A percentile compares a stretch with the other conserved stretches of the same genome.
Conservation (phyloP, 2,113 vertebrate genomes). For the Colius striatus region DNA sequence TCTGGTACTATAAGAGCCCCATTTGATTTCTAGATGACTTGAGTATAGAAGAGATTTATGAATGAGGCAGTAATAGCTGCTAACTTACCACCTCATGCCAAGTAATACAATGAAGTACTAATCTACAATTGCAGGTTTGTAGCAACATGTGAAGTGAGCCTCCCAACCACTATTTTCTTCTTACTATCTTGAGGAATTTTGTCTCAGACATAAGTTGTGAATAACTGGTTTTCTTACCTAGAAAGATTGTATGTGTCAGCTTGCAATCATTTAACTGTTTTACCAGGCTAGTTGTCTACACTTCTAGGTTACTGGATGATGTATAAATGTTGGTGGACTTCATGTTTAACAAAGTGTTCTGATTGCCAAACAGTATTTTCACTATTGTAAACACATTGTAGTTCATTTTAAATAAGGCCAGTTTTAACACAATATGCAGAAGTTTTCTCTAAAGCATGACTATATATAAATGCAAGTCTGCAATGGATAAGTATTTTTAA, state of each 20-base stretch:
- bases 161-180: background rate
- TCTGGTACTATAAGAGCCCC: background rate
- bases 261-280: background rate
- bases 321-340: constrained; percentile 15
- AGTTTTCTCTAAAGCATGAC: background rate
- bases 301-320: constrained; percentile 21
- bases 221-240: background rate
- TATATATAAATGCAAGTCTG: background rate
- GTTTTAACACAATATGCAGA: background rate
- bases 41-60: background rate
- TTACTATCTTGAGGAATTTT: constrained; percentile 1
- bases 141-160: constrained; percentile 22
- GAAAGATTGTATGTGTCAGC: background rate
- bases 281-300: background rate
- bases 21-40: background rate
- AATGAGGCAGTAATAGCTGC: background rate
- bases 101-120: constrained; percentile 9
- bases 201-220: background rate
- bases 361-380: background rate
- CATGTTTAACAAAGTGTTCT: background rate
- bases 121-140: constrained; percentile 5
- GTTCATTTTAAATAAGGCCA: background rate
- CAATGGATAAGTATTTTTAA: background rate
- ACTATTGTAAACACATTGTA: background rate
- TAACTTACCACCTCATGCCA: constrained; percentile 15